Conservation (phyloP, 2,113 vertebrate species). For the Hyla sarda region DNA sequence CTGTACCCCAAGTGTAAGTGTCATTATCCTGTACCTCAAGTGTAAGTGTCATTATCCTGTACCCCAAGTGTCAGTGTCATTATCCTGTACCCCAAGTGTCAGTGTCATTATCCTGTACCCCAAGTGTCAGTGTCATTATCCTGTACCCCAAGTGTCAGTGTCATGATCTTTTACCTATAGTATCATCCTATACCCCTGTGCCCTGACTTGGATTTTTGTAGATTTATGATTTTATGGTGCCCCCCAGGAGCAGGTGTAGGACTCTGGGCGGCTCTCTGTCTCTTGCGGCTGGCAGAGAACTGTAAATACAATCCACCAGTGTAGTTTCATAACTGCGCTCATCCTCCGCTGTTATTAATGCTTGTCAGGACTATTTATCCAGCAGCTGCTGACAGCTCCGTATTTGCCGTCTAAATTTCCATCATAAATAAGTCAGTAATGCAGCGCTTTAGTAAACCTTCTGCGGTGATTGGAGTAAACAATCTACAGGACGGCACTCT, state of each 20-base stretch:
- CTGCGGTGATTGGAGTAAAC: constrained; percentile 80
- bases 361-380: constrained; percentile 85
- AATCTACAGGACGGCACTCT: constrained; percentile 72
- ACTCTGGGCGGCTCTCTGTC: background rate
- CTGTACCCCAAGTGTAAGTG: no score
- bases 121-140: no score
- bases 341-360: constrained; percentile 85
- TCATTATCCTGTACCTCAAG: no score
- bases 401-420: constrained; percentile 85
- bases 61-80: no score
- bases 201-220: background rate
- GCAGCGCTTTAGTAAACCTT: constrained; percentile 81
- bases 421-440: constrained; percentile 88
- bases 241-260: no score
- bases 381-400: constrained; percentile 81
- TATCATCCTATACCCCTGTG: no score
- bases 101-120: no score
- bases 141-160: no score
- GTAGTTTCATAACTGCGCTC: constrained; percentile 73
- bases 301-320: constrained; percentile 62
- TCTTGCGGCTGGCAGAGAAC: background rate
- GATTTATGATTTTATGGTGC: background rate
- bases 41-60: no score
- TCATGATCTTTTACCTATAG: no score
- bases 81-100: no score